phyloP scores from a whole-genome alignment of 2,888 invertebrate species.

The Pseudococcus viburni region DNA sequence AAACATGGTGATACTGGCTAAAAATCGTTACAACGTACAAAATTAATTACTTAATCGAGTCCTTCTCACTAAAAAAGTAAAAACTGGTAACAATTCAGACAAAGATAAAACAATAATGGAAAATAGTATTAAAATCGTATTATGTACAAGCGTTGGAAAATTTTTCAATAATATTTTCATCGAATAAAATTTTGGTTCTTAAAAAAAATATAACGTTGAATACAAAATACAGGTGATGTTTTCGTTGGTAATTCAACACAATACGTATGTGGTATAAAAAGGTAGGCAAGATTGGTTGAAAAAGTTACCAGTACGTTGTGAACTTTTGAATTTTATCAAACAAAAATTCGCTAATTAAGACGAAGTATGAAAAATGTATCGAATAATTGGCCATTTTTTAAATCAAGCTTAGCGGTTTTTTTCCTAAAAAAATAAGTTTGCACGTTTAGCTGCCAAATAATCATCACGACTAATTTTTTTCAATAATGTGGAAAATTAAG shows the following conservation, averaged over 20 bases:
- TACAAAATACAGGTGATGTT: neutral
- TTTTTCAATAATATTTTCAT: neutral
- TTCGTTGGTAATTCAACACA: neutral
- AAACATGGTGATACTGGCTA: conserved; percentile 27
- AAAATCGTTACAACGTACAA: conserved; percentile 43
- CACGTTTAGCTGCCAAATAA: neutral
- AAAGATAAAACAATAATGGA: conserved; percentile 30
- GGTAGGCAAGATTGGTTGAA: neutral
- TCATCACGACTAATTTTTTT: neutral
- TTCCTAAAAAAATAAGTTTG: neutral
- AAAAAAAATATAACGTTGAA: neutral
- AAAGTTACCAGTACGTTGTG: neutral
- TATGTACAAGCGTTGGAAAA: conserved; percentile 9
- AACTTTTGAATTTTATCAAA: neutral
- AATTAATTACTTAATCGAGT: conserved; percentile 10
- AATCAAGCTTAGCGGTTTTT: neutral
- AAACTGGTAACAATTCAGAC: conserved; percentile 56
- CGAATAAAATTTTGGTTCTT: neutral
- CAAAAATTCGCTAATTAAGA: conserved; percentile 6
- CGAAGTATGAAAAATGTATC: neutral
- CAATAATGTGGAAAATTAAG: conserved; percentile 5
- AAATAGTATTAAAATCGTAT: conserved; percentile 39
- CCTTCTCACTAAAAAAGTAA: conserved; percentile 56
- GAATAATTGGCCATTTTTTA: neutral
- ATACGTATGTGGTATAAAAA: neutral